These are phyloP conservation scores for Microctenopoma stevenorrisi DNA, from an alignment of 2,797 vertebrate genomes.

Conservation along the genomic window DNA sequence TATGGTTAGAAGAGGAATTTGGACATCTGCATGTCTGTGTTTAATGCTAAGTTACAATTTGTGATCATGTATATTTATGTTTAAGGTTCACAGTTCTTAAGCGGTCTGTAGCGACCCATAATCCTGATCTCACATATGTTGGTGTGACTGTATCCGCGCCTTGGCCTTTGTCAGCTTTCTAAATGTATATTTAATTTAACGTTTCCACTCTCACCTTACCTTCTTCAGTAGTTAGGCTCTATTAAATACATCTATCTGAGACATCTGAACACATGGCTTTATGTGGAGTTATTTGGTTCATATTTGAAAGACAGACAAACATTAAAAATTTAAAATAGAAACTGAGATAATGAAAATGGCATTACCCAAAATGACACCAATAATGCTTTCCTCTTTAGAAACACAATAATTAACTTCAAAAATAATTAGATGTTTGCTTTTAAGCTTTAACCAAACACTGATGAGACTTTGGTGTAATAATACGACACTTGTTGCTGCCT, in stretches of 20 bases:
- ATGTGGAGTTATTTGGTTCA: conserved; percentile 5
- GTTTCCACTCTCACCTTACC: background rate
- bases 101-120: background rate
- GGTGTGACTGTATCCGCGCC: too few relatives aligned
- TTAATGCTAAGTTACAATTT: conserved; percentile 14
- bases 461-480: conserved; percentile 28
- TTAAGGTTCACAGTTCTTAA: background rate
- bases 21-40: conserved; percentile 18
- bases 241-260: background rate
- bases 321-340: conserved; percentile 1
- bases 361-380: background rate
- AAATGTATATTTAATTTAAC: too few relatives aligned
- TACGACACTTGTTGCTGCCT: conserved; percentile 64
- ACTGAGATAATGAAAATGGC: conserved; percentile 13
- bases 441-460: conserved; percentile 22
- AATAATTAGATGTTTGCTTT: conserved; percentile 6
- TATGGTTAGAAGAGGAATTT: conserved; percentile 27
- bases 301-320: background rate
- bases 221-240: background rate
- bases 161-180: too few relatives aligned
- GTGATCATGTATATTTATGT: background rate
- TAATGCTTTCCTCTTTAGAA: conserved; percentile 4
- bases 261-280: background rate
- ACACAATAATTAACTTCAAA: conserved; percentile 12
- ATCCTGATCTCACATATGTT: background rate